Conservation (phyloP, 1,140 invertebrate species). For the Ooceraea biroi region DNA sequence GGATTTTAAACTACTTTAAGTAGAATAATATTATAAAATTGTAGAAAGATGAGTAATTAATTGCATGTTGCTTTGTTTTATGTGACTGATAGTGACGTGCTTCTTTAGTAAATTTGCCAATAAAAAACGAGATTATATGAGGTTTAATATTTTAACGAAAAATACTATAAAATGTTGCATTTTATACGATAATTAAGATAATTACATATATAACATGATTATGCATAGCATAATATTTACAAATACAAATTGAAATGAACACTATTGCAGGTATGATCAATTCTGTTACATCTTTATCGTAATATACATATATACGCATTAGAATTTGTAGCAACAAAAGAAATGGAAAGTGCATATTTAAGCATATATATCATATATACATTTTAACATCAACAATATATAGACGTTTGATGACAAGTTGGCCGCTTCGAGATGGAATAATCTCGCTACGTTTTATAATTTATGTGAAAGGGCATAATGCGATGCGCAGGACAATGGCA, state of each 20-base stretch:
- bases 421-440: not conserved
- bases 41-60: constrained; percentile 18
- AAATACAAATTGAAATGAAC: no score
- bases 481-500: not conserved
- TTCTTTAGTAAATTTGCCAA: constrained; percentile 10
- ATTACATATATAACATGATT: not conserved
- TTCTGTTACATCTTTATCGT: no score
- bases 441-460: not conserved
- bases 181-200: constrained; percentile 5
- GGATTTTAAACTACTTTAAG: not conserved
- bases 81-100: not conserved
- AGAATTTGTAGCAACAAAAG: constrained; percentile 20
- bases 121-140: not conserved
- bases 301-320: not conserved
- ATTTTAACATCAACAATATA: not conserved
- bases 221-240: not conserved
- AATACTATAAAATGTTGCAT: no score
- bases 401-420: constrained; percentile 3
- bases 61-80: not conserved
- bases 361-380: not conserved
- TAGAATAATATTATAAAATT: not conserved
- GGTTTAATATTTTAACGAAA: not conserved
- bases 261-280: no score
- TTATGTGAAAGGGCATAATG: constrained; percentile 22
- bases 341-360: not conserved